Conservation (phyloP, 30 jellyfish, hydroid and myxozoan genomes). For the Aurelia coerulea region DNA sequence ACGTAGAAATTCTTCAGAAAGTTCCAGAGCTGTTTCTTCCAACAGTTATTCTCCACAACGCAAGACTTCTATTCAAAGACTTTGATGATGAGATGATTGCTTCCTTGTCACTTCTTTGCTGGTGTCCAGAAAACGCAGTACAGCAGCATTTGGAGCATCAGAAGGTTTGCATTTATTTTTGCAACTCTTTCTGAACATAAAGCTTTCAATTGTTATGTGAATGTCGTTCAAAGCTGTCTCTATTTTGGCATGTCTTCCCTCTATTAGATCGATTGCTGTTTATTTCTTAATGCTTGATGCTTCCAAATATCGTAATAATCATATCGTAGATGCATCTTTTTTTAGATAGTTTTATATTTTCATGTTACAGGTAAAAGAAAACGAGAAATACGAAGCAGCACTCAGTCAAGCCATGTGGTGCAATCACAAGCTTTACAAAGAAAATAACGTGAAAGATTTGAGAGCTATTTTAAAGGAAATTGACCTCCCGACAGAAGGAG, state of each 20-base stretch:
- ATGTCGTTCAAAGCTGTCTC: not conserved
- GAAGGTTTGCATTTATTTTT: not conserved
- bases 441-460: not conserved
- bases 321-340: not conserved
- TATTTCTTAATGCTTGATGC: not conserved
- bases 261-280: not conserved
- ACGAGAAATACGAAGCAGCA: not conserved
- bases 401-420: not conserved
- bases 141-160: not conserved
- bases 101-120: constrained; percentile 8
- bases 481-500: constrained; percentile 6
- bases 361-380: not conserved
- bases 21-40: constrained; percentile 12
- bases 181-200: not conserved
- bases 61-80: constrained; percentile 3
- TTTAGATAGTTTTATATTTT: not conserved
- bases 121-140: constrained; percentile 14
- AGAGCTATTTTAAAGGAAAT: not conserved
- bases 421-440: constrained; percentile 4
- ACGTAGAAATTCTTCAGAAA: not conserved
- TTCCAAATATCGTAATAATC: not conserved
- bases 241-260: not conserved
- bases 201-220: not conserved
- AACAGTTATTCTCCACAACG: constrained; percentile 10
- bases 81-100: not conserved